phyloP scores from a whole-genome alignment of 2,888 invertebrate species.

The Lumbricus terrestris region DNA sequence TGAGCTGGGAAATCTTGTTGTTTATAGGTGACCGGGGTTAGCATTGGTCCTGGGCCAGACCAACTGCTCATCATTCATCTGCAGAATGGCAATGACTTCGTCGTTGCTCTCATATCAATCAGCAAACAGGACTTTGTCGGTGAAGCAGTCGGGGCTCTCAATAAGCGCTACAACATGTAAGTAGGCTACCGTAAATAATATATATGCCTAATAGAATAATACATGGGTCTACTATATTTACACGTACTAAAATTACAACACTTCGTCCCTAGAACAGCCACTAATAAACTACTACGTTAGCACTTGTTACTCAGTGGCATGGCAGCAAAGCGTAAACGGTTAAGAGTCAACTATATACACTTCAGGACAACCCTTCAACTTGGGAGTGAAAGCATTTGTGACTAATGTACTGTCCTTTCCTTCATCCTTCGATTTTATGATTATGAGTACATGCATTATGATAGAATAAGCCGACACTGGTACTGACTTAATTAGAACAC shows the following conservation, averaged over 20 bases:
- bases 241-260: not conserved
- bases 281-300: not conserved
- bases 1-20: not conserved
- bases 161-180: slow-evolving; percentile 14
- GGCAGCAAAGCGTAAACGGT: too few relatives aligned
- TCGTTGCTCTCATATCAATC: slow-evolving; percentile 70
- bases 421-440: too few relatives aligned
- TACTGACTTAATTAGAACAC: too few relatives aligned
- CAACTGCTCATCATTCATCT: slow-evolving; percentile 85
- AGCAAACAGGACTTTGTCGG: slow-evolving; percentile 65
- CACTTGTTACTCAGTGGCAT: not conserved
- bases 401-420: too few relatives aligned
- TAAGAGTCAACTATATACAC: too few relatives aligned
- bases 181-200: not conserved
- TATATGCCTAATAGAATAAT: not conserved
- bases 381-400: too few relatives aligned
- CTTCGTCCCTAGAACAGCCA: too few relatives aligned
- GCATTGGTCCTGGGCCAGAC: slow-evolving; percentile 80
- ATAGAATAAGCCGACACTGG: too few relatives aligned
- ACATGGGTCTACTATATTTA: not conserved
- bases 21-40: slow-evolving; percentile 72
- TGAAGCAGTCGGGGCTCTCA: slow-evolving; percentile 78
- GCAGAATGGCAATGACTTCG: slow-evolving; percentile 83
- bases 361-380: too few relatives aligned
- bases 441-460: too few relatives aligned